These are phyloP conservation scores for Streblospio benedicti DNA, from an alignment of 1,140 invertebrate species.

Conservation along the genomic window DNA sequence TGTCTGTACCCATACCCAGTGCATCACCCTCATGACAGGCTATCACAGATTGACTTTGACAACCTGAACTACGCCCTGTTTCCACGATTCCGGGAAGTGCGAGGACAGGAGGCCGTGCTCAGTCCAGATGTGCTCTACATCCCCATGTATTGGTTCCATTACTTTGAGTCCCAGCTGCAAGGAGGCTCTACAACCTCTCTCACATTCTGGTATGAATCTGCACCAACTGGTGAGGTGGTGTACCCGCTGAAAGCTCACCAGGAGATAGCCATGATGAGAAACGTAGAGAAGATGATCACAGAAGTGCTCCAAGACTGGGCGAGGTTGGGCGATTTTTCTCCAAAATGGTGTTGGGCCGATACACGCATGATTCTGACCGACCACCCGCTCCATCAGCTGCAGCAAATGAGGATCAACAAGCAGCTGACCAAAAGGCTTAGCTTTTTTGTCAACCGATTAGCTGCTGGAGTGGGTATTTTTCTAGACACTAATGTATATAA, in stretches of 20 bases:
- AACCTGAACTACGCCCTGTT: conserved; percentile 63
- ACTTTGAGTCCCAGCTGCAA: conserved; percentile 69
- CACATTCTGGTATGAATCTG: conserved; percentile 80
- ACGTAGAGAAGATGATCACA: conserved; percentile 61
- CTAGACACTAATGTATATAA: no score
- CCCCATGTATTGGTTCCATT: conserved; percentile 89
- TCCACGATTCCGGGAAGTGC: conserved; percentile 62
- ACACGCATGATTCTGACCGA: no score
- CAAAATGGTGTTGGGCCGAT: no score
- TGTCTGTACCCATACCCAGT: conserved; percentile 60
- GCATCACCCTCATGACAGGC: conserved; percentile 61
- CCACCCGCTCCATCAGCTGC: no score
- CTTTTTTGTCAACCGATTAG: no score
- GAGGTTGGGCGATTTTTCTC: conserved; percentile 40
- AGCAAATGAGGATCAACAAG: no score
- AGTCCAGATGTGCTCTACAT: conserved; percentile 82
- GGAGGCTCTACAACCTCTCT: conserved; percentile 70
- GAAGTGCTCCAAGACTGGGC: conserved; percentile 54
- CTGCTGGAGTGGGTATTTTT: no score
- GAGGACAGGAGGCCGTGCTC: conserved; percentile 61
- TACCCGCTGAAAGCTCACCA: conserved; percentile 57
- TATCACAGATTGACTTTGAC: conserved; percentile 72
- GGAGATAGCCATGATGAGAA: conserved; percentile 60
- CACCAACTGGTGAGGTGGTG: conserved; percentile 50
- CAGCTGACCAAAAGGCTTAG: no score